These are phyloP conservation scores for Alcis repandata DNA, from an alignment of 2,888 invertebrate genomes.

Conservation along the genomic window DNA sequence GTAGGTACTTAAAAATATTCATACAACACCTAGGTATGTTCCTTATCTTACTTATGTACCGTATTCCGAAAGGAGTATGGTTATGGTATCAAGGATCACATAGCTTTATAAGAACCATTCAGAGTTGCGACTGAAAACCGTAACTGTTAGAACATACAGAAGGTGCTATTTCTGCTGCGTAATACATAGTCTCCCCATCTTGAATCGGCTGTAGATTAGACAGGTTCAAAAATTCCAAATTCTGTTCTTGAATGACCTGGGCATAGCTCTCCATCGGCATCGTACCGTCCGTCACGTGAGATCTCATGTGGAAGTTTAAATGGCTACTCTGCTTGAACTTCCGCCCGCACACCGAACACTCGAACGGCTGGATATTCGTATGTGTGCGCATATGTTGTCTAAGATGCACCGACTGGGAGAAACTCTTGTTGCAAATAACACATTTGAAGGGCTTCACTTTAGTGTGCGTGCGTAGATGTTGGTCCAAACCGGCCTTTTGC, in stretches of 20 bases:
- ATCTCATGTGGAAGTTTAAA: constrained; percentile 80
- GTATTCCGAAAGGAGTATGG: no score
- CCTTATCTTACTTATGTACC: no score
- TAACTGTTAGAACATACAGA: constrained; percentile 30
- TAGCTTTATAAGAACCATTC: no score
- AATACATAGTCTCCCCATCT: constrained; percentile 76
- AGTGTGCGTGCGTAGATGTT: constrained; percentile 81
- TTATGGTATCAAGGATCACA: no score
- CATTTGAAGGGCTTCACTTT: constrained; percentile 82
- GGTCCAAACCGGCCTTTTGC: constrained; percentile 81
- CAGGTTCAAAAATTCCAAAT: constrained; percentile 69
- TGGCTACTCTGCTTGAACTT: constrained; percentile 83
- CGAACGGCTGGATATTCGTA: constrained; percentile 82
- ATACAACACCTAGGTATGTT: no score
- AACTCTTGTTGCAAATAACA: constrained; percentile 78
- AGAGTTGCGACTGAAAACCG: constrained; percentile 21
- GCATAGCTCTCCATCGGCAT: constrained; percentile 63
- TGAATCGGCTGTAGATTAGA: constrained; percentile 73
- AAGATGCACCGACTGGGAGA: constrained; percentile 82
- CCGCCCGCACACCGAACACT: constrained; percentile 73
- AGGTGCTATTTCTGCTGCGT: constrained; percentile 70
- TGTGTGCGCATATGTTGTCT: constrained; percentile 83
- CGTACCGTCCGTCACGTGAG: constrained; percentile 67
- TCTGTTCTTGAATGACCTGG: constrained; percentile 57
- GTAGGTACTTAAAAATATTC: no score